These are phyloP conservation scores for Argya squamiceps DNA, from an alignment of 2,797 vertebrate species.

Conservation along the genomic window DNA sequence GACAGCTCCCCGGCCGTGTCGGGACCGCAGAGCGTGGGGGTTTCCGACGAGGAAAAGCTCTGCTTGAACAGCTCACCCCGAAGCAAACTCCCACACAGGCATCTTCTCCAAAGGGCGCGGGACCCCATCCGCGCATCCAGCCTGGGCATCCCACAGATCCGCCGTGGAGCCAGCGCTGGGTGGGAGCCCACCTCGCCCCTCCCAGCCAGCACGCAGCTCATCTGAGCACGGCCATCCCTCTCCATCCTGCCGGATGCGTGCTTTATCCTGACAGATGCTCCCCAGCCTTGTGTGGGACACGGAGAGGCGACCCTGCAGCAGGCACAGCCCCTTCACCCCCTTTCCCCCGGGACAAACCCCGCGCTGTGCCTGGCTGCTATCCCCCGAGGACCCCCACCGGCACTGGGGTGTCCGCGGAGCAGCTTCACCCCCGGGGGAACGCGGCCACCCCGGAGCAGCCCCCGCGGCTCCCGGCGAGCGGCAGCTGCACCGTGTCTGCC, in stretches of 20 bases:
- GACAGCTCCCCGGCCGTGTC: not conserved
- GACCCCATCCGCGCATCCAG: not conserved
- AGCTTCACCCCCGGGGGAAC: not conserved
- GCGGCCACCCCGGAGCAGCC: not conserved
- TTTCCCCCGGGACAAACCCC: not conserved
- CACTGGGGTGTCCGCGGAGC: not conserved
- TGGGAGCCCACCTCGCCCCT: not conserved
- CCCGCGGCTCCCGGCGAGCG: not conserved
- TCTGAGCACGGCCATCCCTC: not conserved
- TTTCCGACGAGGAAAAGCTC: not conserved
- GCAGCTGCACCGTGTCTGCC: not conserved
- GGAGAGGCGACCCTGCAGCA: not conserved
- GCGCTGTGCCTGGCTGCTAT: rapidly evolving
- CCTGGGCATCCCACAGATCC: not conserved
- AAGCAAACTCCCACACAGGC: not conserved
- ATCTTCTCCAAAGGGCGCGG: not conserved
- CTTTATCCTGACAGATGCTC: not conserved
- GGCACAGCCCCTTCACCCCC: not conserved
- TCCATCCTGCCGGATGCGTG: rapidly evolving
- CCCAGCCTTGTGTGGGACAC: not conserved
- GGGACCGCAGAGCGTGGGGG: not conserved
- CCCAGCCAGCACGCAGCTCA: not conserved
- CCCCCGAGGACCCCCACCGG: not conserved
- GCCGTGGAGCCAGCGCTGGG: rapidly evolving
- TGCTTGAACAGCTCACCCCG: not conserved